Base-by-base conservation (phyloP, 2,888 invertebrate genomes). In the Latheticus oryzae region DNA sequence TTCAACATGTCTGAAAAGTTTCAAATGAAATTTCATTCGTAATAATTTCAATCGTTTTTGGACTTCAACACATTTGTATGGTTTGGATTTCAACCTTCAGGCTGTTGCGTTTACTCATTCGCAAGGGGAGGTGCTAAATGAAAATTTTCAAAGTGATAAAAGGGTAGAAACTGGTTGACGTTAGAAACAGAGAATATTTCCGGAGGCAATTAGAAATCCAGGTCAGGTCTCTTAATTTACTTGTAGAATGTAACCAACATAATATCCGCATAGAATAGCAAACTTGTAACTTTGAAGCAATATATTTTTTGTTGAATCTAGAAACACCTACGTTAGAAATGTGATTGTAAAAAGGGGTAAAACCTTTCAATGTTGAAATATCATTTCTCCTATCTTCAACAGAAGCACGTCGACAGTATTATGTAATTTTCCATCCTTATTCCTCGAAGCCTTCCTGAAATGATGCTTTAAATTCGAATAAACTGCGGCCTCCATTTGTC, bases 401-500 rank as follows among this genome's bases (percentile, higher is more conserved):
- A 35, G 16, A 13, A 21, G 45, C 42, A 42, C 45, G 48, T 48
- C 35, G 33, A 3, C 48, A 7, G 48, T 26, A 35, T 48, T 48
- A 48, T 35, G 33, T 21, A 52, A 52, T 52, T 42, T 42, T 40
- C 40, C 40, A 17, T 35, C 32, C 24, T 40, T 28, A 32, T 52
- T 42, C 33, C 12, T 13, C 24, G 13, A 4, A 19, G 23, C 50
- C 50, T 32, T 33, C 12, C 42, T 11, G 47, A 54, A 54, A 55
- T 48, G 55, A 47, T 38, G 55, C 55, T 55, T 55, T 47, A 55
- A 56, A 57, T 63, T 55, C 50, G 43, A 55, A 48, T 58, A 53
- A 59, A 59, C 53, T 47, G 47, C 50, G 42, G 62, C 33, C 58
- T 50, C 68, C 69, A 72, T 73, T 71, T 72, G 70, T 72, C 71